Conservation (phyloP, 1,140 invertebrate genomes). For the Zaprionus camerounensis region DNA sequence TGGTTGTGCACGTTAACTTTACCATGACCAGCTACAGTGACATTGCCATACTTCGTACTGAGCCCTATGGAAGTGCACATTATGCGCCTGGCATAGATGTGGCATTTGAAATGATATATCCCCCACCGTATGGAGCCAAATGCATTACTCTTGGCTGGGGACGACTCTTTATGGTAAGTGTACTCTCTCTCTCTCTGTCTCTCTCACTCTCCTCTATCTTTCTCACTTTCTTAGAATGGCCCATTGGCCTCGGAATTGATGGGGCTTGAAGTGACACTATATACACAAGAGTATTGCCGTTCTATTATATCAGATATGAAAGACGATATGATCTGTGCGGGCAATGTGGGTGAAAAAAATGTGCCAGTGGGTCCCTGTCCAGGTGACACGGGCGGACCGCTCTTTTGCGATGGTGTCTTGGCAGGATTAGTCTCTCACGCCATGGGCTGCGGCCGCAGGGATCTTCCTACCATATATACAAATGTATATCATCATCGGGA, state of each 20-base stretch:
- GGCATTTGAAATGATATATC: conserved; percentile 14
- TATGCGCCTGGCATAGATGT: not conserved
- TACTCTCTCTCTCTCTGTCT: too few relatives aligned
- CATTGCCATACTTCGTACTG: conserved; percentile 41
- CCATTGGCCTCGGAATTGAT: conserved; percentile 36
- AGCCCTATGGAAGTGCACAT: not conserved
- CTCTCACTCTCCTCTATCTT: not conserved
- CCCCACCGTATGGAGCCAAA: conserved; percentile 27
- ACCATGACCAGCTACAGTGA: conserved; percentile 46
- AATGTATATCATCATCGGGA: conserved; percentile 23
- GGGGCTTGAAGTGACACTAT: not conserved
- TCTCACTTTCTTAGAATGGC: conserved; percentile 27
- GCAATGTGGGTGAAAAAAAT: conserved; percentile 20
- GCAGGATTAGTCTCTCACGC: conserved; percentile 33
- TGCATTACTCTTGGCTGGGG: conserved; percentile 60
- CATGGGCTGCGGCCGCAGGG: not conserved
- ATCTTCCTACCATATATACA: conserved; percentile 22
- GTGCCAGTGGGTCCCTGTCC: conserved; percentile 44
- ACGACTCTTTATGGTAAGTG: conserved; percentile 27
- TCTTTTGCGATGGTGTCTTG: conserved; percentile 19
- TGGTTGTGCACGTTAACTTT: conserved; percentile 42
- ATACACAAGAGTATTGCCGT: not conserved
- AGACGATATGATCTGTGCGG: conserved; percentile 59
- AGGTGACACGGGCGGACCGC: conserved; percentile 49
- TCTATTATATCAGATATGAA: conserved; percentile 1